Evolutionary conservation across 35 echinoderm and acorn worm species (phyloP).

Genomic region (Lytechinus variegatus): DNA sequence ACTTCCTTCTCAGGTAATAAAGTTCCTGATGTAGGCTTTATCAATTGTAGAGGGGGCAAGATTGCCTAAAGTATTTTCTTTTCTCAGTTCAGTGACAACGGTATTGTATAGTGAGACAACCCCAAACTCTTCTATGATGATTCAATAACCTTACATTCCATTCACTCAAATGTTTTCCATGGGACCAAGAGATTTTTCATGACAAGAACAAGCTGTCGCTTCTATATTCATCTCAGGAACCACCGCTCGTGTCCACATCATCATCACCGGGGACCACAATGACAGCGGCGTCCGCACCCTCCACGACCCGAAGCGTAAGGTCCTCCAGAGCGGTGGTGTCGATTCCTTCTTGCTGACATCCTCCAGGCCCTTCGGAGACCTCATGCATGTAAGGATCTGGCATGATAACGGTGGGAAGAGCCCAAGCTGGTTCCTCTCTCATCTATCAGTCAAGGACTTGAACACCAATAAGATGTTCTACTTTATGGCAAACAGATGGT

Average conservation of each 20-base stretch:
- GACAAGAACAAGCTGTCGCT: too few species aligned
- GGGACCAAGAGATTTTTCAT: too few species aligned
- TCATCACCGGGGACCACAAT: conserved; percentile 72
- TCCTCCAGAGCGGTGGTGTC: conserved; percentile 81
- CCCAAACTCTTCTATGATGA: too few species aligned
- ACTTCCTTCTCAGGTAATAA: too few species aligned
- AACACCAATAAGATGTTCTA: conserved; percentile 75
- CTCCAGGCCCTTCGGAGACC: conserved; percentile 64
- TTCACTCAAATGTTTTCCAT: too few species aligned
- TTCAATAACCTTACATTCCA: too few species aligned
- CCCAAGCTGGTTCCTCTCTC: conserved; percentile 85
- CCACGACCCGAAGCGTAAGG: conserved; percentile 73
- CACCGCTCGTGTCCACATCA: conserved; percentile 77
- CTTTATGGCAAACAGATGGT: conserved; percentile 90
- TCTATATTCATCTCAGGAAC: conserved; percentile 58
- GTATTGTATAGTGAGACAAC: too few species aligned
- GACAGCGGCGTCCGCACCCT: conserved; percentile 75
- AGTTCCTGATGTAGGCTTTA: too few species aligned
- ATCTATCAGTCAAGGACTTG: conserved; percentile 86
- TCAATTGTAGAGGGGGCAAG: too few species aligned
- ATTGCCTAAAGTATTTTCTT: too few species aligned
- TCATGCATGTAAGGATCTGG: conserved; percentile 79
- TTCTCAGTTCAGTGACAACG: too few species aligned
- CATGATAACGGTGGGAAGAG: conserved; percentile 84
- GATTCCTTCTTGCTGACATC: conserved; percentile 84